Evolutionary conservation across 2,888 invertebrate genomes (phyloP).

Genomic region (Andricus quercusramuli): DNA sequence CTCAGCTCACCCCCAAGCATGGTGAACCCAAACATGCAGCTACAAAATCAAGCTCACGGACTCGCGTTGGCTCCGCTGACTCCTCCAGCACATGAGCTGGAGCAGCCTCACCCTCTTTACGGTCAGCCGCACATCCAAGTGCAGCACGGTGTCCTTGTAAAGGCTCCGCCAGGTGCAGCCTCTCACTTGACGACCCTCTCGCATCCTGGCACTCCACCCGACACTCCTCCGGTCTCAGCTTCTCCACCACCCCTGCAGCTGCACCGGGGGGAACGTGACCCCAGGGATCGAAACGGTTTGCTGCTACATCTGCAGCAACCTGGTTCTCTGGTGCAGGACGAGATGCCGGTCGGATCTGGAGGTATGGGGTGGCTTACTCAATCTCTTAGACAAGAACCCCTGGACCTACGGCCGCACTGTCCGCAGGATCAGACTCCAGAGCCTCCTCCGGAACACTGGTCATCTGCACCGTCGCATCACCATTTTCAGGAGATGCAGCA

Average conservation of each 20-base stretch:
- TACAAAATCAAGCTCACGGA: slow-evolving; percentile 68
- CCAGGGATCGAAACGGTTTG: slow-evolving; percentile 66
- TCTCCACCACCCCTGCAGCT: slow-evolving; percentile 81
- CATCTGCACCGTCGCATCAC: slow-evolving; percentile 67
- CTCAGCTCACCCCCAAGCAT: slow-evolving; percentile 71
- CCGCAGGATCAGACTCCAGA: slow-evolving; percentile 79
- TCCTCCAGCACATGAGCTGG: slow-evolving; percentile 83
- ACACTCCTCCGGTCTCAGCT: slow-evolving; percentile 87
- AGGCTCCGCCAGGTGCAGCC: slow-evolving; percentile 73
- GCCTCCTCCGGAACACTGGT: slow-evolving; percentile 72
- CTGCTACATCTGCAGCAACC: slow-evolving; percentile 74
- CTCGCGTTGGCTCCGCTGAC: slow-evolving; percentile 79
- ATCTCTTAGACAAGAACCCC: slow-evolving; percentile 86
- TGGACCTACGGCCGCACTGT: slow-evolving; percentile 89
- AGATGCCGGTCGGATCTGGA: slow-evolving; percentile 69
- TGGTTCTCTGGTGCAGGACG: slow-evolving; percentile 64
- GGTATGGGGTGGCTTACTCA: slow-evolving; percentile 90
- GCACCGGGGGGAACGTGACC: slow-evolving; percentile 70
- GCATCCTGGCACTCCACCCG: slow-evolving; percentile 91
- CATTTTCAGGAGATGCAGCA: slow-evolving; percentile 73
- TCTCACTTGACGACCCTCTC: slow-evolving; percentile 72
- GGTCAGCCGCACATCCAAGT: slow-evolving; percentile 76
- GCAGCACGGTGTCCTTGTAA: slow-evolving; percentile 74
- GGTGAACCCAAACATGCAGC: slow-evolving; percentile 72
- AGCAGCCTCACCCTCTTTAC: slow-evolving; percentile 74